Base-by-base conservation (phyloP, 2,113 vertebrate genomes). In the Paedocypris sp. region DNA sequence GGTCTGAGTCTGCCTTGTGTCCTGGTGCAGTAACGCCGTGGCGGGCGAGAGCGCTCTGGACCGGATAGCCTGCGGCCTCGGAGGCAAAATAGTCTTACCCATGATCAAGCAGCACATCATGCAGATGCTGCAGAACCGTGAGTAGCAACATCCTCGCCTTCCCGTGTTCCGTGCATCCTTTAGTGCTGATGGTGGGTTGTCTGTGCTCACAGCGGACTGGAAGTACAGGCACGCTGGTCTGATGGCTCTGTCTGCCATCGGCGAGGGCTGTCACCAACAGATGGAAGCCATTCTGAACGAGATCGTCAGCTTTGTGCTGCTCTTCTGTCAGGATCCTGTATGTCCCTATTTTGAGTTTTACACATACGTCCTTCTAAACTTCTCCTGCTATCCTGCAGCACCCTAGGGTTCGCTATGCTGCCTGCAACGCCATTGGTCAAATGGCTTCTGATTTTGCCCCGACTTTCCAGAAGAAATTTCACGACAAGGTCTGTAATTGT, bases 41-140 rank as follows among this genome's bases (percentile, higher is more conserved):
- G 95, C 95, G 26, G 95, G 94, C 10, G 92, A 99, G 74, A 98
- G 94, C 9, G 95, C 95, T 0, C 78, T 99, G 39, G 95, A 99
- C 85, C 85, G 94, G 69, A 94, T 98, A 53, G 94, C 95, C 1
- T 99, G 94, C 69, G 95, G 95, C 26, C 89, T 99, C 48, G 94
- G 94, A 63, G 95, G 94, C 16, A 98, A 98, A 73, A 91, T 97
- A 2, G 90, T 99, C 59, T 74, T 99, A 5, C 95, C 95, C 1
- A 93, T 98, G 89, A 97, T 99, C 77, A 99, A 97, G 75, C 92
- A 97, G 71, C 92, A 97, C 72, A 97, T 99, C 66, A 98, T 94
- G 93, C 88, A 92, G 70, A 98, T 99, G 94, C 85, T 99, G 60
- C 94, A 96, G 73, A 98, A 97, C 78, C 80, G 95, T 99, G 79